These are phyloP conservation scores for Orbicella faveolata DNA, from an alignment of 64 coral and sea anemone species.

Conservation along the genomic window DNA sequence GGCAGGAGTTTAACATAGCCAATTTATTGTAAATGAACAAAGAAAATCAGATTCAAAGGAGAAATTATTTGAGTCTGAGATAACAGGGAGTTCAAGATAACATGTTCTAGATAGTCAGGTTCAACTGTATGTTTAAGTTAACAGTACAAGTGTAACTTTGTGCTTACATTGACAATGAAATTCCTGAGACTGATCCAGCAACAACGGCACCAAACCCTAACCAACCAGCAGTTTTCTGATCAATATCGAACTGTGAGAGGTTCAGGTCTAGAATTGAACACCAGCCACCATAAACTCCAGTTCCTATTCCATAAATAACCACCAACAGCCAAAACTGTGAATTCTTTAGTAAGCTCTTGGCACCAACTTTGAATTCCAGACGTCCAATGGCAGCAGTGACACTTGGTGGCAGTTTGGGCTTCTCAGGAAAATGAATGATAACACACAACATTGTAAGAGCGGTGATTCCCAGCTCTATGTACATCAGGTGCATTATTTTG, in stretches of 20 bases:
- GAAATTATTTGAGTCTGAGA: too few species aligned
- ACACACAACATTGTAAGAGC: conserved; percentile 64
- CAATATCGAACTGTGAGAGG: conserved; percentile 73
- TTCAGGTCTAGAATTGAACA: conserved; percentile 93
- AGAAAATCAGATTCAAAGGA: too few species aligned
- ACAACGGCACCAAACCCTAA: conserved; percentile 90
- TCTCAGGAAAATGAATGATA: conserved; percentile 85
- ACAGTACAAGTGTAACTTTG: too few species aligned
- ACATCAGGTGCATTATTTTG: conserved; percentile 77
- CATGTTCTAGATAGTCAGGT: too few species aligned
- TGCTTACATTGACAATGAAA: conserved; percentile 97
- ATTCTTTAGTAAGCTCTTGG: conserved; percentile 80
- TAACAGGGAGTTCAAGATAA: too few species aligned
- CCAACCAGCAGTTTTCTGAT: conserved; percentile 83
- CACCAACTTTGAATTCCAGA: conserved; percentile 79
- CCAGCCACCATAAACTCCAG: conserved; percentile 95
- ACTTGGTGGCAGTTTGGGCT: conserved; percentile 84
- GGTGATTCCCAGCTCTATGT: conserved; percentile 60
- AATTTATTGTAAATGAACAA: too few species aligned
- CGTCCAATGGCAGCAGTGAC: conserved; percentile 92
- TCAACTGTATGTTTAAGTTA: too few species aligned
- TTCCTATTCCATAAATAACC: conserved; percentile 85
- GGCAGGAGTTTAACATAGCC: too few species aligned
- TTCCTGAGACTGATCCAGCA: conserved; percentile 85
- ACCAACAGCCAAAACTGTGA: conserved; percentile 85